Evolutionary conservation across 2,113 vertebrate genomes (phyloP).

Genomic region (Litocranius walleri): DNA sequence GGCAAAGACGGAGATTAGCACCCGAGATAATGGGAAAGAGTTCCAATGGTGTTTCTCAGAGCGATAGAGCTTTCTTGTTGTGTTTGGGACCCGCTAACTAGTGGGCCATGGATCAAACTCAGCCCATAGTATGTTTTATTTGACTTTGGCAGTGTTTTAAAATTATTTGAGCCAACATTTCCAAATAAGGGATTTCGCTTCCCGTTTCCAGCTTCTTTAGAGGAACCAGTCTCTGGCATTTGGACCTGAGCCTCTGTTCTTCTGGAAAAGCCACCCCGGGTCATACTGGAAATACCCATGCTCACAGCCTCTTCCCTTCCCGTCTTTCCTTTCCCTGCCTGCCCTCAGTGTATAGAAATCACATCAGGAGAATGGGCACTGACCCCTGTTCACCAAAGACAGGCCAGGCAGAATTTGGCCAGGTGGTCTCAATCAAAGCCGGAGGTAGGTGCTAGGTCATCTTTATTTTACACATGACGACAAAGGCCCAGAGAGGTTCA

Average conservation of each 20-base stretch:
- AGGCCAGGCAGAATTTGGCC: no score
- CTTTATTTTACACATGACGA: neutral
- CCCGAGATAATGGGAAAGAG: neutral
- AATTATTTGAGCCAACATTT: neutral
- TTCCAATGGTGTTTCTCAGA: neutral
- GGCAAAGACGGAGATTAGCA: neutral
- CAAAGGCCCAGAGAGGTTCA: neutral
- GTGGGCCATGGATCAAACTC: neutral
- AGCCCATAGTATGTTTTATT: neutral
- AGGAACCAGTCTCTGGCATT: neutral
- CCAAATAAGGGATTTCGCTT: neutral
- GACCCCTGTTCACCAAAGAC: neutral
- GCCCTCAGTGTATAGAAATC: neutral
- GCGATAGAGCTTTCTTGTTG: neutral
- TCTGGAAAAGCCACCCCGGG: rapidly evolving
- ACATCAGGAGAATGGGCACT: no score
- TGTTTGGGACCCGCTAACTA: neutral
- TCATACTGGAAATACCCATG: neutral
- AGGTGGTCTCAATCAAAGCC: neutral
- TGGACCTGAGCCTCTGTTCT: neutral
- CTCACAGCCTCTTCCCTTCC: neutral
- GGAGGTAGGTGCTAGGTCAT: no score
- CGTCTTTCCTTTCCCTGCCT: neutral
- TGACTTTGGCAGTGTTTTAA: neutral
- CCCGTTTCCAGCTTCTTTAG: neutral